phyloP scores from a whole-genome alignment of 2,113 vertebrate genomes.

The Labrus mixtus region DNA sequence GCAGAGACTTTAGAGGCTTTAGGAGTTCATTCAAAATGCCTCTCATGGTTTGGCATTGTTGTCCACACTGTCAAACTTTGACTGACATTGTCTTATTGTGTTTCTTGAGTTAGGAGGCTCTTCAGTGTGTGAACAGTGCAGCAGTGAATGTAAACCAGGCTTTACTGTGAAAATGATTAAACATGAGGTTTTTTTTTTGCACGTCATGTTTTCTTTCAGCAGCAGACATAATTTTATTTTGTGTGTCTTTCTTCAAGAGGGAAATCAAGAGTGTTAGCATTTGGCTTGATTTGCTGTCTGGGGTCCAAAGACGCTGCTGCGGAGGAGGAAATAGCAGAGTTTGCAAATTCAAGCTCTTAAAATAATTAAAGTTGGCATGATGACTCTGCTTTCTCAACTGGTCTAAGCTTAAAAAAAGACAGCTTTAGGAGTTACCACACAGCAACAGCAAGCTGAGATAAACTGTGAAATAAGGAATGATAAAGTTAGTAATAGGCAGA shows the following conservation, averaged over 20 bases:
- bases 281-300: constrained; percentile 78
- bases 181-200: constrained; percentile 46
- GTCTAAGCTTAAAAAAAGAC: constrained; percentile 58
- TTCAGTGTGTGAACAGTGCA: constrained; percentile 15
- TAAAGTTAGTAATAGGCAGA: constrained; percentile 32
- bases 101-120: constrained; percentile 32
- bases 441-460: constrained; percentile 40
- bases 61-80: constrained; percentile 56
- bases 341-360: constrained; percentile 82
- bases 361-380: constrained; percentile 84
- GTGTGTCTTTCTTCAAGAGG: constrained; percentile 64
- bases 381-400: constrained; percentile 65
- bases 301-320: constrained; percentile 61
- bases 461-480: constrained; percentile 38
- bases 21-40: constrained; percentile 53
- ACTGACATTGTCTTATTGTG: constrained; percentile 39
- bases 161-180: constrained; percentile 37
- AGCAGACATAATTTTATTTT: constrained; percentile 51
- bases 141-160: constrained; percentile 8
- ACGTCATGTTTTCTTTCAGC: constrained; percentile 48
- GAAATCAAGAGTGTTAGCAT: constrained; percentile 72
- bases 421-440: constrained; percentile 53
- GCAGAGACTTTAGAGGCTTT: constrained; percentile 49
- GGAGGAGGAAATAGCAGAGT: constrained; percentile 73
- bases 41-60: constrained; percentile 56